Evolutionary conservation across 2,888 invertebrate species (phyloP).

Genomic region (Pandemis cinnamomeana): DNA sequence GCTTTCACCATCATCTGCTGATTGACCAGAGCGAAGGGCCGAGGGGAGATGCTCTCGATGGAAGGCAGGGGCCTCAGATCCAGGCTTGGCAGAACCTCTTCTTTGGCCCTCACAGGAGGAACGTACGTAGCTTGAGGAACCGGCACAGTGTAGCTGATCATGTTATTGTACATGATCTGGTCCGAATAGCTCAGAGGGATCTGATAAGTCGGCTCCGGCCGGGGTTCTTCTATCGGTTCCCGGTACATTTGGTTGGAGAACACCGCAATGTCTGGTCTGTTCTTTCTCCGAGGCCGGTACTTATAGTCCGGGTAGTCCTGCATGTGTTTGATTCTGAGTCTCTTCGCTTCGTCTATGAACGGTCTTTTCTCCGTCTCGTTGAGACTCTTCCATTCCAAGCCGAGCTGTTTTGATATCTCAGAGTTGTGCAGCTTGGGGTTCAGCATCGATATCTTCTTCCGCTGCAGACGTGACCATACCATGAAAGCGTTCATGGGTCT

Average conservation of each 20-base stretch:
- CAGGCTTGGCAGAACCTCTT: constrained; percentile 65
- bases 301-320: constrained; percentile 90
- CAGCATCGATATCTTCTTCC: constrained; percentile 92
- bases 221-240: constrained; percentile 71
- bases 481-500: constrained; percentile 99
- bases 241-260: constrained; percentile 64
- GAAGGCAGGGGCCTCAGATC: constrained; percentile 76
- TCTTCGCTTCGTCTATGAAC: constrained; percentile 95
- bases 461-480: constrained; percentile 97
- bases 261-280: constrained; percentile 74
- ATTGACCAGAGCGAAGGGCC: constrained; percentile 77
- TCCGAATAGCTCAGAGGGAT: constrained; percentile 70
- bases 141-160: constrained; percentile 74
- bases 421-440: constrained; percentile 92
- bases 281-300: constrained; percentile 87
- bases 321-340: constrained; percentile 89
- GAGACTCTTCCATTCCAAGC: constrained; percentile 93
- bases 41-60: constrained; percentile 78
- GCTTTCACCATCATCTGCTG: constrained; percentile 83
- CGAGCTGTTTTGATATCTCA: constrained; percentile 92
- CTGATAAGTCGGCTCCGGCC: constrained; percentile 68
- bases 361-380: constrained; percentile 92
- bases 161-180: constrained; percentile 76
- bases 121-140: constrained; percentile 68
- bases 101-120: constrained; percentile 69